Conservation (phyloP, 2,113 vertebrate species). For the Scomber japonicus region DNA sequence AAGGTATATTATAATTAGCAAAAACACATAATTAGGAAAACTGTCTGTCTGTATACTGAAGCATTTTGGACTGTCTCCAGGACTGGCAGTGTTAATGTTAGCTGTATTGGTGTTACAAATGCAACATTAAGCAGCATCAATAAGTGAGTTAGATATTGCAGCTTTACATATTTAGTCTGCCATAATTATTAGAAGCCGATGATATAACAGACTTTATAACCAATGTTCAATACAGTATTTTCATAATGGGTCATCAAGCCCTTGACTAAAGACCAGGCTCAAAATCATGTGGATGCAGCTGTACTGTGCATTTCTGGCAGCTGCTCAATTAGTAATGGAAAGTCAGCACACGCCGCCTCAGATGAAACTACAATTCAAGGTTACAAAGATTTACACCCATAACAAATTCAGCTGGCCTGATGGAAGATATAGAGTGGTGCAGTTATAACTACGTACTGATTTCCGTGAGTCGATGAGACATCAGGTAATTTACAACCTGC, state of each 20-base stretch:
- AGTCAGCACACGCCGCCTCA: background rate
- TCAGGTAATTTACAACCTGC: slow-evolving; percentile 27
- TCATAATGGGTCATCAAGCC: background rate
- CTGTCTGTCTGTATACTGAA: slow-evolving; percentile 23
- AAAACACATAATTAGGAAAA: slow-evolving; percentile 16
- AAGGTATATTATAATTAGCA: background rate
- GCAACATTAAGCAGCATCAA: slow-evolving; percentile 30
- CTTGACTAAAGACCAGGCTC: background rate
- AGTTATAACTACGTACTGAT: slow-evolving; percentile 15
- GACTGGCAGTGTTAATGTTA: slow-evolving; percentile 14
- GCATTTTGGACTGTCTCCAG: slow-evolving; percentile 20
- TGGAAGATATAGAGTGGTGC: slow-evolving; percentile 12
- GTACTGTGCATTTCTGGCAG: slow-evolving; percentile 20
- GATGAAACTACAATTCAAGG: slow-evolving; percentile 13
- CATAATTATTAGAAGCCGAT: too few species aligned
- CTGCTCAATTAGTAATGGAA: slow-evolving; percentile 22
- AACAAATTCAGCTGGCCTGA: slow-evolving; percentile 7
- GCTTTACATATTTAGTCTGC: slow-evolving; percentile 3
- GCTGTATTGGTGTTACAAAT: slow-evolving; percentile 27
- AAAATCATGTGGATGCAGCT: slow-evolving; percentile 24
- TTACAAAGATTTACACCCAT: slow-evolving; percentile 8
- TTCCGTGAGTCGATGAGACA: slow-evolving; percentile 29
- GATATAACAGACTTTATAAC: background rate
- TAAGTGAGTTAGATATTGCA: slow-evolving; percentile 10
- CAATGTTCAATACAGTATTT: slow-evolving; percentile 8